Evolutionary conservation across 2,888 invertebrate genomes (phyloP).

Genomic region (Ametastegia equiseti): DNA sequence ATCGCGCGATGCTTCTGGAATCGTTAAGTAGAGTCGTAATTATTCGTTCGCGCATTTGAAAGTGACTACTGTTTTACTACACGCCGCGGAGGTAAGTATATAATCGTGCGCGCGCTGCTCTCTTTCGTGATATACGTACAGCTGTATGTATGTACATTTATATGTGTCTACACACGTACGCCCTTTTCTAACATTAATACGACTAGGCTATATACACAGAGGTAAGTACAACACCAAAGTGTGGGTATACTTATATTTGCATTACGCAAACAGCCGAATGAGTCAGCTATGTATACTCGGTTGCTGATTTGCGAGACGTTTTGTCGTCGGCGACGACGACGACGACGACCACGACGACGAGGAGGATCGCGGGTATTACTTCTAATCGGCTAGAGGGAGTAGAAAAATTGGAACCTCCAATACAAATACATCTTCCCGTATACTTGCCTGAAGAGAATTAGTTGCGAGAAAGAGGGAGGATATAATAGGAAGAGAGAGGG

Average conservation of each 20-base stretch:
- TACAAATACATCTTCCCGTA: not conserved
- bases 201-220: constrained; percentile 7
- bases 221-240: not conserved
- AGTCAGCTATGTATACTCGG: constrained; percentile 16
- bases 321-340: no score
- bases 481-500: not conserved
- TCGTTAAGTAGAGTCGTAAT: constrained; percentile 38
- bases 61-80: constrained; percentile 38
- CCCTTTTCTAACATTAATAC: constrained; percentile 6
- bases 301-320: constrained; percentile 42
- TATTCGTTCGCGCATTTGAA: constrained; percentile 42
- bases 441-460: not conserved
- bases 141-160: not conserved
- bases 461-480: not conserved
- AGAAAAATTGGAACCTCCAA: not conserved
- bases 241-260: constrained; percentile 10
- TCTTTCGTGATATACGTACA: constrained; percentile 9
- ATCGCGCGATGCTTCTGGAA: constrained; percentile 44
- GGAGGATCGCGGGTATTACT: not conserved
- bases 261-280: constrained; percentile 39
- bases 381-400: not conserved
- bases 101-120: constrained; percentile 23
- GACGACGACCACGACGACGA: no score
- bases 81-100: not conserved
- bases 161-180: not conserved